Percentiles rank a stretch among this genome's conserved stretches.
phyloP scores from a whole-genome alignment of 2,888 invertebrate species.

The Amiota mariae region DNA sequence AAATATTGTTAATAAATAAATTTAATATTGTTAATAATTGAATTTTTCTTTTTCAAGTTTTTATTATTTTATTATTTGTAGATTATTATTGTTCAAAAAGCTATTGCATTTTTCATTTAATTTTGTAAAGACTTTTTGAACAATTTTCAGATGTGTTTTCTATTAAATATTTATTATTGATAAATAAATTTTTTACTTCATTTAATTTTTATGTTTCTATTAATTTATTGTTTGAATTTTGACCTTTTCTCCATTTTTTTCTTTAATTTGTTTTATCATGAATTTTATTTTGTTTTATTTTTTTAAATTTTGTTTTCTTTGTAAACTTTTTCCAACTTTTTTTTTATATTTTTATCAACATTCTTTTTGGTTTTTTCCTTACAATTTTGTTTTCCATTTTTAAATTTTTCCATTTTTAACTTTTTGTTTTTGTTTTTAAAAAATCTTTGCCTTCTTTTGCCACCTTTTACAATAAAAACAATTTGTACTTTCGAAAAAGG shows the following conservation, averaged over 20 bases:
- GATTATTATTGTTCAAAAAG: neutral
- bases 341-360: neutral
- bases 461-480: slow-evolving; percentile 70
- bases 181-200: neutral
- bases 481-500: slow-evolving; percentile 74
- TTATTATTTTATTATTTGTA: slow-evolving; percentile 25
- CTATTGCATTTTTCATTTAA: neutral
- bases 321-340: neutral
- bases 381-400: too few relatives aligned
- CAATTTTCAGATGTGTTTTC: neutral
- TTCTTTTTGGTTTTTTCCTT: too few relatives aligned
- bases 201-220: neutral
- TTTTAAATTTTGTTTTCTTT: neutral
- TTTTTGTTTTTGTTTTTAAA: slow-evolving; percentile 42
- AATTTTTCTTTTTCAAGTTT: slow-evolving; percentile 40
- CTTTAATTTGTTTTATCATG: slow-evolving; percentile 33
- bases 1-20: slow-evolving; percentile 31
- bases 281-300: slow-evolving; percentile 20
- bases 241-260: neutral
- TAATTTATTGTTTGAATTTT: slow-evolving; percentile 32
- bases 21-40: slow-evolving; percentile 30
- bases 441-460: slow-evolving; percentile 46
- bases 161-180: slow-evolving; percentile 30
- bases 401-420: slow-evolving; percentile 20
- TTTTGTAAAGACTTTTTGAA: neutral